These are phyloP conservation scores for Sycophaga agraensis DNA, from an alignment of 1,140 invertebrate species.

Conservation along the genomic window DNA sequence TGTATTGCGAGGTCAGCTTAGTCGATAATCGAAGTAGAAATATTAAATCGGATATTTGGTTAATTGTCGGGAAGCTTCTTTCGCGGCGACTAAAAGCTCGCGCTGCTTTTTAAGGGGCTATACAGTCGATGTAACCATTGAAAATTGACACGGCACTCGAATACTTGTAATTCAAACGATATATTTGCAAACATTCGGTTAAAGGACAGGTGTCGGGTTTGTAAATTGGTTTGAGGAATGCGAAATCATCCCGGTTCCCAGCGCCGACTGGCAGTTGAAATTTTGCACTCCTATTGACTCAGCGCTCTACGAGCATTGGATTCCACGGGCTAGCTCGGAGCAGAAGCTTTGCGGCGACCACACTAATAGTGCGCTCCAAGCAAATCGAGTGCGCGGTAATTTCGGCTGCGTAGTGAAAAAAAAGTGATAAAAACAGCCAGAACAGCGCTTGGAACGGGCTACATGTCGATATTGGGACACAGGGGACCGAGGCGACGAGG, in stretches of 20 bases:
- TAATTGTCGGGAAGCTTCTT: no score
- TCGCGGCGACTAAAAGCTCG: no score
- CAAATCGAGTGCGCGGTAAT: neutral
- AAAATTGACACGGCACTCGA: no score
- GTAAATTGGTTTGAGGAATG: conserved; percentile 20
- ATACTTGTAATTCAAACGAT: neutral
- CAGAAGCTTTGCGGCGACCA: neutral
- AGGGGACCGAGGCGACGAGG: no score
- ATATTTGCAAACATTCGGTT: conserved; percentile 33
- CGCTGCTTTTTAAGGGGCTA: no score
- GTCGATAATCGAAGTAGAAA: no score
- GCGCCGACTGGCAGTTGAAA: neutral
- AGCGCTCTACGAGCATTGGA: conserved; percentile 1
- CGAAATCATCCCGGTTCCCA: conserved; percentile 16
- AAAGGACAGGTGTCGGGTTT: conserved; percentile 22
- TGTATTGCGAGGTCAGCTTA: no score
- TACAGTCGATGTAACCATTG: no score
- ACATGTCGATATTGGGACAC: no score
- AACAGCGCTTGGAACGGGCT: no score
- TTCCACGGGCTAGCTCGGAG: conserved; percentile 3
- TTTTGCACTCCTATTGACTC: conserved; percentile 4
- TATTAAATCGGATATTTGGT: no score
- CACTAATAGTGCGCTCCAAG: neutral
- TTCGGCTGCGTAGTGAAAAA: conserved; percentile 3
- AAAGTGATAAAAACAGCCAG: neutral